Percentiles rank a stretch among this genome's conserved stretches.
These are phyloP conservation scores for Cinclus mexicanus DNA, from an alignment of 2,113 vertebrate species.

Conservation along the genomic window DNA sequence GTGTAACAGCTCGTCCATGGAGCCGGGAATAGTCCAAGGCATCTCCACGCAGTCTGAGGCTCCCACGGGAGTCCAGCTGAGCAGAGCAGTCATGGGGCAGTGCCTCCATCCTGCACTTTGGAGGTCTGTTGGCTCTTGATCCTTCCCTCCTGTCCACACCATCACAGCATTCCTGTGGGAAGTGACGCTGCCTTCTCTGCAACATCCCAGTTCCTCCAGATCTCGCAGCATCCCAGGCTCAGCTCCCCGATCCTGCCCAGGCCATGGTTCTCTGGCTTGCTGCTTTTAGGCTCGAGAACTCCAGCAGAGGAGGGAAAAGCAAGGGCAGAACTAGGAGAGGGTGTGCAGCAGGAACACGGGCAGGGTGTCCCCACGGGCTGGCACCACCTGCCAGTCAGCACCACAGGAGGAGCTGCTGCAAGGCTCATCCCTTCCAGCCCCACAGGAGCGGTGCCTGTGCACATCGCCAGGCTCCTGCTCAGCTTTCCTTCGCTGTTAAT, in stretches of 20 bases:
- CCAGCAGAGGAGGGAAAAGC: not conserved
- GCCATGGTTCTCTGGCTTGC: not conserved
- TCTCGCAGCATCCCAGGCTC: not conserved
- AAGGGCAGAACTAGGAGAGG: not conserved
- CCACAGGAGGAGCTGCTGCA: rapidly evolving
- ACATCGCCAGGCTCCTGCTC: not conserved
- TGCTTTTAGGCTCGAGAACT: not conserved
- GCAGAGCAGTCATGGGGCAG: not conserved
- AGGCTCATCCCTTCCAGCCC: not conserved
- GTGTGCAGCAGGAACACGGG: not conserved
- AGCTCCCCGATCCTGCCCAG: not conserved
- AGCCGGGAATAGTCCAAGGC: not conserved
- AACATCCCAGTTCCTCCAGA: not conserved
- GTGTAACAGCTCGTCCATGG: not conserved
- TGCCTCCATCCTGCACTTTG: not conserved
- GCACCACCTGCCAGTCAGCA: not conserved
- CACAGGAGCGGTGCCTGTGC: not conserved
- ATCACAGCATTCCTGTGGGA: rapidly evolving
- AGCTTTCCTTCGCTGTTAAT: not conserved
- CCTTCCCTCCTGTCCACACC: not conserved
- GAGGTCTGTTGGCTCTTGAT: rapidly evolving
- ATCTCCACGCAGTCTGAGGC: rapidly evolving
- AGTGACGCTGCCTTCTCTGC: not conserved
- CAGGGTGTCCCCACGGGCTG: rapidly evolving
- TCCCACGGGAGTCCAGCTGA: not conserved